Conservation (phyloP, 2,113 vertebrate genomes). For the Poecile atricapillus region DNA sequence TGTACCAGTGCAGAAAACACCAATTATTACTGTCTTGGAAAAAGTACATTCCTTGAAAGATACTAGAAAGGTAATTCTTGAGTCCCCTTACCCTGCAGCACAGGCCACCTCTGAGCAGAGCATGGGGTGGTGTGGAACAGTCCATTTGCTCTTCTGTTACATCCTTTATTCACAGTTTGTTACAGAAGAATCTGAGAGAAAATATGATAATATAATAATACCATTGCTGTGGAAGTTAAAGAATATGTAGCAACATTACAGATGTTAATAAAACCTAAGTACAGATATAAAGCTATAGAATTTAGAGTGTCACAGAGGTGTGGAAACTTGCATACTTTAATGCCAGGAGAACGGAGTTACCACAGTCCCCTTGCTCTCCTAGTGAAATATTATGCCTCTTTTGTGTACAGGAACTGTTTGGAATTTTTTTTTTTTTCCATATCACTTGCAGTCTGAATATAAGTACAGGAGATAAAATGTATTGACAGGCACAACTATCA, state of each 20-base stretch:
- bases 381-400: not conserved
- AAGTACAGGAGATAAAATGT: not conserved
- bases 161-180: not conserved
- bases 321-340: not conserved
- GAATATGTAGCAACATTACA: not conserved
- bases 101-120: not conserved
- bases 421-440: not conserved
- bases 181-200: not conserved
- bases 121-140: rapidly evolving
- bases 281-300: not conserved
- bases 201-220: not conserved
- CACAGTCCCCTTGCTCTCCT: not conserved
- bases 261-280: not conserved
- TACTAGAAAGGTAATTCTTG: not conserved
- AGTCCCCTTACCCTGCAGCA: not conserved
- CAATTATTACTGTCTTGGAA: not conserved
- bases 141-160: not conserved
- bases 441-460: not conserved
- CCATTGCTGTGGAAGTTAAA: not conserved
- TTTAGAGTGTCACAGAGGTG: not conserved
- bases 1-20: not conserved
- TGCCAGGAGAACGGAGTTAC: not conserved
- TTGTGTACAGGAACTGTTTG: not conserved
- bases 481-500: not conserved
- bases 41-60: not conserved